Conservation (phyloP, 2,888 invertebrate species). For the Hypena proboscidalis region DNA sequence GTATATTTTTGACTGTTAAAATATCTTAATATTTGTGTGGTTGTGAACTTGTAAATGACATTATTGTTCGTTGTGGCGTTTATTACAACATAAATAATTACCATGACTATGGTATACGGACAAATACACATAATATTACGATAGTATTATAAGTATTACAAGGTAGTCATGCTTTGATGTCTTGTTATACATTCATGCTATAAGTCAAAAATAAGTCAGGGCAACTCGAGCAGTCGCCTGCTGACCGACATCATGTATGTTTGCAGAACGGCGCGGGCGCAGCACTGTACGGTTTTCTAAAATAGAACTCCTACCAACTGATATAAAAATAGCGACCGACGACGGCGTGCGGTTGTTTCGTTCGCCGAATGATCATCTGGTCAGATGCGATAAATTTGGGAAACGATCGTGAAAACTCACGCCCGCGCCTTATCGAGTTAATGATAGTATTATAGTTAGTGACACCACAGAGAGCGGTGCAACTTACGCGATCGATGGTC, state of each 20-base stretch:
- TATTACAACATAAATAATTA: constrained; percentile 57
- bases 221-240: constrained; percentile 60
- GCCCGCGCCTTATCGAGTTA: constrained; percentile 75
- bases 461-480: constrained; percentile 85
- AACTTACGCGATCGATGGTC: constrained; percentile 86
- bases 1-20: constrained; percentile 22
- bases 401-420: constrained; percentile 55
- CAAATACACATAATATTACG: constrained; percentile 52
- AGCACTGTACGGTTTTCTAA: constrained; percentile 62
- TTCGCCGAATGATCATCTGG: constrained; percentile 62
- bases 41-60: constrained; percentile 48
- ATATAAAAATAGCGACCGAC: constrained; percentile 69
- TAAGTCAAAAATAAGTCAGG: constrained; percentile 61
- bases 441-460: constrained; percentile 78
- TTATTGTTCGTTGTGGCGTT: constrained; percentile 50
- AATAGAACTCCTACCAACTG: constrained; percentile 76
- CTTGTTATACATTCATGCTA: constrained; percentile 66
- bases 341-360: constrained; percentile 56
- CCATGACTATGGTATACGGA: constrained; percentile 53
- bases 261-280: constrained; percentile 77
- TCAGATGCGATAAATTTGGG: constrained; percentile 53
- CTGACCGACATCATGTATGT: constrained; percentile 75
- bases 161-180: constrained; percentile 69
- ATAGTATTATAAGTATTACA: constrained; percentile 57
- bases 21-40: constrained; percentile 38